phyloP scores from a whole-genome alignment of 2,888 invertebrate species.

The Drosophila pegasa region DNA sequence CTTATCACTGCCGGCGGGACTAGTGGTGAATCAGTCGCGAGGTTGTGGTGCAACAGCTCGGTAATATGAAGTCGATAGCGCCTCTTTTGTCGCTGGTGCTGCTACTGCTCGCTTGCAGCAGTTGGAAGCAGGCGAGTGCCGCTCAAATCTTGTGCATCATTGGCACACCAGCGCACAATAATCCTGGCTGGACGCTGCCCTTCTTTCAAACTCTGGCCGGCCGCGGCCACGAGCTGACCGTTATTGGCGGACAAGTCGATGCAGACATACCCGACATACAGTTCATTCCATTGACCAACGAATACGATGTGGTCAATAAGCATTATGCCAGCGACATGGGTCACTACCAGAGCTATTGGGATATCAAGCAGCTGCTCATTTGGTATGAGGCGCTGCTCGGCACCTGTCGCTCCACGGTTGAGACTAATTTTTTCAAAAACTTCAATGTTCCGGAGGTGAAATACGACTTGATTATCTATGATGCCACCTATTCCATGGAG shows the following conservation, averaged over 20 bases:
- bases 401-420: constrained; percentile 45
- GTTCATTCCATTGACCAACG: constrained; percentile 26
- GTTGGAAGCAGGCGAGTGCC: constrained; percentile 34
- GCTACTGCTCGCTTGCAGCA: constrained; percentile 15
- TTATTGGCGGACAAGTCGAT: constrained; percentile 36
- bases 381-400: constrained; percentile 64
- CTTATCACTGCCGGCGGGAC: constrained; percentile 34
- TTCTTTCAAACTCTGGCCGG: constrained; percentile 51
- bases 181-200: constrained; percentile 62
- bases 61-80: constrained; percentile 34
- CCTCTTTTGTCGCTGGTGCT: constrained; percentile 4
- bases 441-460: neutral
- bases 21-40: constrained; percentile 49
- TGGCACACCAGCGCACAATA: constrained; percentile 49
- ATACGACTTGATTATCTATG: constrained; percentile 63
- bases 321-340: constrained; percentile 34
- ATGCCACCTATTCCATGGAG: constrained; percentile 52
- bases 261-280: constrained; percentile 14
- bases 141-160: constrained; percentile 63
- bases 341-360: constrained; percentile 22
- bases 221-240: constrained; percentile 54
- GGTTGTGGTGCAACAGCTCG: constrained; percentile 1
- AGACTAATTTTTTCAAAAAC: neutral
- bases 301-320: constrained; percentile 52
- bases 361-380: constrained; percentile 53